Evolutionary conservation across 2,113 vertebrate species (phyloP).

Genomic region (Labrus mixtus): DNA sequence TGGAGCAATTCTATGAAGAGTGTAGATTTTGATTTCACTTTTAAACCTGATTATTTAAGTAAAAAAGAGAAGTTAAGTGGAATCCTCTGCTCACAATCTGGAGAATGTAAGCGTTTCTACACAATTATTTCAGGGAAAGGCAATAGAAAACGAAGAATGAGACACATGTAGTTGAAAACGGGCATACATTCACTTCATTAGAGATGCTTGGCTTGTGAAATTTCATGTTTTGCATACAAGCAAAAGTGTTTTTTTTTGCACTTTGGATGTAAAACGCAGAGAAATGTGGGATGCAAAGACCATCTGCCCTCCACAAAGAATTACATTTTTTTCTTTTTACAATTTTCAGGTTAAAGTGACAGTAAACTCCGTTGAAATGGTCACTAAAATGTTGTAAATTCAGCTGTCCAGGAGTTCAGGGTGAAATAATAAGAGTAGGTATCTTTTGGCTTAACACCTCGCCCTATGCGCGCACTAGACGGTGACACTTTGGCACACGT

Average conservation of each 20-base stretch:
- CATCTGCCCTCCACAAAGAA: background rate
- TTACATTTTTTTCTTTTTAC: too few relatives aligned
- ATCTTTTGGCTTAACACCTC: conserved; percentile 12
- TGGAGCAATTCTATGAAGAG: background rate
- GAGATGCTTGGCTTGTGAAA: background rate
- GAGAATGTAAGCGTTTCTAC: too few relatives aligned
- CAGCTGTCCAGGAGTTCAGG: conserved; percentile 30
- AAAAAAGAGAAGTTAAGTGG: too few relatives aligned
- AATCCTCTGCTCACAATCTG: too few relatives aligned
- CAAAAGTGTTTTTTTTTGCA: background rate
- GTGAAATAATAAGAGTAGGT: conserved; percentile 12
- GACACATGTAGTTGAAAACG: background rate
- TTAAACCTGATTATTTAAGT: too few relatives aligned
- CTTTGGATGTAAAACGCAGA: background rate
- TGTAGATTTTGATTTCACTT: too few relatives aligned
- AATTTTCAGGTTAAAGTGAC: background rate
- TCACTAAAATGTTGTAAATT: background rate
- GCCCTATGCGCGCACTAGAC: background rate
- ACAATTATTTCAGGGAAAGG: too few relatives aligned
- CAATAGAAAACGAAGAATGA: background rate
- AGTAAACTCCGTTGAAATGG: too few relatives aligned
- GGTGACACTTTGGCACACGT: background rate
- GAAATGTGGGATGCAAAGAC: background rate
- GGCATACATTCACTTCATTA: background rate
- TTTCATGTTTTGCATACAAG: background rate